These are phyloP conservation scores for Panzeria rudis DNA, from an alignment of 2,888 invertebrate species.

Conservation along the genomic window DNA sequence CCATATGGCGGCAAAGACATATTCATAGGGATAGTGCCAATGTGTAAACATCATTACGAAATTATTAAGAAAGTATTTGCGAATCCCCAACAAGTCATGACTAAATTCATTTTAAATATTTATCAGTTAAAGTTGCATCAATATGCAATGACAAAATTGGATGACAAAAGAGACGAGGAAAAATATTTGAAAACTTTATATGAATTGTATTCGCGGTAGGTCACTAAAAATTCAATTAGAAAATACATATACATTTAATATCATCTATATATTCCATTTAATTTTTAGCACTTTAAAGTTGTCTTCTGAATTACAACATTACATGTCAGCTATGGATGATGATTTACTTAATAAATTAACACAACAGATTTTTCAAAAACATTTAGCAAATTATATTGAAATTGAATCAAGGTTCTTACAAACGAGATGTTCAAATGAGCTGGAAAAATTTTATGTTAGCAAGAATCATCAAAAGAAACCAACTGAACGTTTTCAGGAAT, in stretches of 20 bases:
- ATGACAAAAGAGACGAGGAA: constrained; percentile 92
- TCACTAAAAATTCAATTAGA: not conserved
- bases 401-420: constrained; percentile 91
- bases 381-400: constrained; percentile 91
- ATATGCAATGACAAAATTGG: constrained; percentile 92
- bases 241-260: not conserved
- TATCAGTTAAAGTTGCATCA: constrained; percentile 95
- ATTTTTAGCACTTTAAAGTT: constrained; percentile 88
- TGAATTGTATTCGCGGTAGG: constrained; percentile 93
- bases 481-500: constrained; percentile 95
- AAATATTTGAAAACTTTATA: constrained; percentile 94
- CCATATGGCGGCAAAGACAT: constrained; percentile 94
- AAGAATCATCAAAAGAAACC: constrained; percentile 98
- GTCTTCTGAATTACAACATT: constrained; percentile 88
- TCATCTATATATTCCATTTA: constrained; percentile 8
- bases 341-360: constrained; percentile 91
- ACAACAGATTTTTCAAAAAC: constrained; percentile 91
- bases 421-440: constrained; percentile 89
- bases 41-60: constrained; percentile 94
- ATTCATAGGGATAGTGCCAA: constrained; percentile 93
- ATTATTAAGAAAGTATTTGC: constrained; percentile 95
- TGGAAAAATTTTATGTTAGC: constrained; percentile 94
- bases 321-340: constrained; percentile 92
- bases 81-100: constrained; percentile 98
- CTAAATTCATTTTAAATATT: constrained; percentile 97